Evolutionary conservation across 2,797 vertebrate genomes (phyloP).

Genomic region (Tolypeutes matacus): DNA sequence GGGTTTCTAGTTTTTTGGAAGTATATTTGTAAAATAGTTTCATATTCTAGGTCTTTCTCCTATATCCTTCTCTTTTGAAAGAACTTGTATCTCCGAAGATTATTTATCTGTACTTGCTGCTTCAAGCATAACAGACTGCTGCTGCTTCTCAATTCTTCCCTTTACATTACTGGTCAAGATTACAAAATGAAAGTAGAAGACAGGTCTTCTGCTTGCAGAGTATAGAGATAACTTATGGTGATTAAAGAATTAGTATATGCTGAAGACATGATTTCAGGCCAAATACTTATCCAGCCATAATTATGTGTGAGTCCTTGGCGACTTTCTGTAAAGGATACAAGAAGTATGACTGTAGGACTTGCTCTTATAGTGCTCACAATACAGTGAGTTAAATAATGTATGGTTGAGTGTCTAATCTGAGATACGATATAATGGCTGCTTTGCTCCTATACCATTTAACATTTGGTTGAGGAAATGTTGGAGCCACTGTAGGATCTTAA

Average conservation of each 20-base stretch:
- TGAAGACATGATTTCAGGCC: not conserved
- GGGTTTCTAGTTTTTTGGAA: not conserved
- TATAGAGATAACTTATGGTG: not conserved
- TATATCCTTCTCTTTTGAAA: not conserved
- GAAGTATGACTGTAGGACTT: not conserved
- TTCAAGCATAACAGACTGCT: no score
- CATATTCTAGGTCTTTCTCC: not conserved
- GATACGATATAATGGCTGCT: not conserved
- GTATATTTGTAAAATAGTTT: slow-evolving; percentile 11
- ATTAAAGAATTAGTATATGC: not conserved
- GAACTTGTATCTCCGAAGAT: not conserved
- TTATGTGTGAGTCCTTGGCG: not conserved
- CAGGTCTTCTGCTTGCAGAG: not conserved
- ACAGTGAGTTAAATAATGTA: not conserved
- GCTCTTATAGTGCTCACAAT: not conserved
- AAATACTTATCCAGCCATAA: not conserved
- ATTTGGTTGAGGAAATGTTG: not conserved
- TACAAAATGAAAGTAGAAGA: not conserved
- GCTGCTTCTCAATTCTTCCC: not conserved
- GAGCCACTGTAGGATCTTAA: not conserved
- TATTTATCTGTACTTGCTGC: not conserved
- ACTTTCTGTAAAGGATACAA: not conserved
- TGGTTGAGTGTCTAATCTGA: not conserved
- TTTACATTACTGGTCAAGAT: not conserved
- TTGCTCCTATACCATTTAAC: not conserved